Evolutionary conservation across 2,888 invertebrate genomes (phyloP), one percentile per base, ranked within the genome.

Genomic region (Chelonus formosanus): DNA sequence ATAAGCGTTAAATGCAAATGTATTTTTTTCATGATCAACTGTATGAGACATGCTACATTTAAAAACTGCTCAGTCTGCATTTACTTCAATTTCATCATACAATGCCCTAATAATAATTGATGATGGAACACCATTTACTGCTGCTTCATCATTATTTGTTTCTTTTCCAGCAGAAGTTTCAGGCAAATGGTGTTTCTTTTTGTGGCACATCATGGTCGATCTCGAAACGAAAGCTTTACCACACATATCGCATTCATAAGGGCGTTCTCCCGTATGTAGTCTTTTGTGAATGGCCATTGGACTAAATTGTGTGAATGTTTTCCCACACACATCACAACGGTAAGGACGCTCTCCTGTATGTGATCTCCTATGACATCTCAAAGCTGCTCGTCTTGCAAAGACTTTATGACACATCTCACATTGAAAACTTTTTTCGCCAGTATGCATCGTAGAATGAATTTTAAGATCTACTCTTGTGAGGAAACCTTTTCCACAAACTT

Each of bases 241-340:
- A 72, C 89, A 89, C 5, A 86, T 85, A 72, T 89, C 88, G 76
- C 89, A 89, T 54, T 86, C 80, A 74, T 89, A 89, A 0, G 89
- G 89, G 60, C 88, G 80, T 74, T 89, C 89, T 3, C 89, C 89
- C 0, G 89, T 89, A 75, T 89, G 89, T 40, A 89, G 79, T 63
- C 89, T 83, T 78, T 87, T 88, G 74, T 89, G 89, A 64, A 89
- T 89, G 0, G 88, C 88, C 87, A 89, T 88, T 4, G 89, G 89
- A n/a, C 89, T 88, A 74, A 88, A 89, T 72, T 89, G 89, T 0
- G 89, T 89, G 72, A 89, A 89, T 4, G 88, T 87, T 80, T 89
- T 88, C 0, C 88, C 88, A 71, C 89, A 89, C 10, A 88, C 83
- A 70, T 89, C 88, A 77, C 89, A 89, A 77, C 85, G 83, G 70